A percentile compares a stretch with the other conserved stretches of the same genome.
Conservation (phyloP, 2,888 invertebrate species). For the Galeopsomyia nigrocyanea region DNA sequence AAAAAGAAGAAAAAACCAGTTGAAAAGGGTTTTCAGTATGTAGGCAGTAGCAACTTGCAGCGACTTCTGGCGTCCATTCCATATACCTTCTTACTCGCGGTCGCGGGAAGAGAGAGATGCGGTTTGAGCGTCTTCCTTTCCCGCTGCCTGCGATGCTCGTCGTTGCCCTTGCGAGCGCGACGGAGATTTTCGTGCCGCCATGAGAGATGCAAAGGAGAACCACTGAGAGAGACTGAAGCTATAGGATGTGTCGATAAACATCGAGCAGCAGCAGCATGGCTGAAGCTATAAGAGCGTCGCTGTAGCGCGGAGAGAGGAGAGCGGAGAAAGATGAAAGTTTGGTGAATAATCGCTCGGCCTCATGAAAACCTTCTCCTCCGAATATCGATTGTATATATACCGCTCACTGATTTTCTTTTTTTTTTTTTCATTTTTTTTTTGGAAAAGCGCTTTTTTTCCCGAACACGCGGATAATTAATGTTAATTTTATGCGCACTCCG, state of each 20-base stretch:
- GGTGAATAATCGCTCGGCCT: background rate
- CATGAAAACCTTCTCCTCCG: constrained; percentile 9
- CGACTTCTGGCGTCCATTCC: too few species aligned
- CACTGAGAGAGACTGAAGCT: constrained; percentile 13
- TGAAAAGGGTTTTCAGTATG: constrained; percentile 14
- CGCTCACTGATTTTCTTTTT: constrained; percentile 9
- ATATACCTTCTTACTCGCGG: too few species aligned
- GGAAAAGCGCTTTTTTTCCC: background rate
- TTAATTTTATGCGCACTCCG: background rate
- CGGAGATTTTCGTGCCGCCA: too few species aligned
- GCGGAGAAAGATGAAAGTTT: constrained; percentile 2
- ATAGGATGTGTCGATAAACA: constrained; percentile 14
- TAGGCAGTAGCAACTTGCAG: too few species aligned
- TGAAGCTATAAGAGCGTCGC: too few species aligned
- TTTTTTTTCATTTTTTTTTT: too few species aligned
- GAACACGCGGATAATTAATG: too few species aligned
- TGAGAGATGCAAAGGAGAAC: background rate
- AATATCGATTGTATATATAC: too few species aligned
- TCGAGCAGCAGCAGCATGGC: too few species aligned
- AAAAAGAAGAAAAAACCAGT: too few species aligned
- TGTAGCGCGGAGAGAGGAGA: background rate
- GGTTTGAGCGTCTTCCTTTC: constrained; percentile 33
- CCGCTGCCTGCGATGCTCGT: background rate
- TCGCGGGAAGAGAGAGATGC: background rate
- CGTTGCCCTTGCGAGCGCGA: too few species aligned